Percentiles rank a stretch among this genome's conserved stretches.
phyloP scores from a whole-genome alignment of 2,113 vertebrate species.

The Pedionomus torquatus region DNA sequence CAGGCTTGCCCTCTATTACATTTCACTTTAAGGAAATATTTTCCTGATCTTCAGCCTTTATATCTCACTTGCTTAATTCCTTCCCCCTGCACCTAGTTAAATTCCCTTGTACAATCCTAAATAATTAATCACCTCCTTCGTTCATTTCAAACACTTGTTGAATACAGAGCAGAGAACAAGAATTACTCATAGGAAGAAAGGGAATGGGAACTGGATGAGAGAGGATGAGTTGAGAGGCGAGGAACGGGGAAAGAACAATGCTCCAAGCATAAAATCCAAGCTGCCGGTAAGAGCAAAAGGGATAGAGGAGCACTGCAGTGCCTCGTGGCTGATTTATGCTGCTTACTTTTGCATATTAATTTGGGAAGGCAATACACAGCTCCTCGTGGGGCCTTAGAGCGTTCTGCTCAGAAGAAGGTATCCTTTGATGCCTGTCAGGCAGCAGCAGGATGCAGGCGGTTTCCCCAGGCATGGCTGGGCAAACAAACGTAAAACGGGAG shows the following conservation, averaged over 20 bases:
- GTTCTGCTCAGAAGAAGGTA: not conserved
- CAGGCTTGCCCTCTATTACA: slow-evolving; percentile 34
- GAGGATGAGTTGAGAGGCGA: not conserved
- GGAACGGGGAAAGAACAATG: not conserved
- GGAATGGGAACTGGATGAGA: not conserved
- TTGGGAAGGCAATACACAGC: not conserved
- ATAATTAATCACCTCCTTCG: slow-evolving; percentile 50
- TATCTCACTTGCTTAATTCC: slow-evolving; percentile 55
- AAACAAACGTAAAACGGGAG: rapidly evolving
- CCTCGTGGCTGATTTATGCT: not conserved
- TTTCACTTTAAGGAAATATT: slow-evolving; percentile 65
- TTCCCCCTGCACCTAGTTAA: slow-evolving; percentile 48
- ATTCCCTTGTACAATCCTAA: slow-evolving; percentile 44
- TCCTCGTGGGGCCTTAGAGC: not conserved
- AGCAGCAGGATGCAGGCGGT: not conserved
- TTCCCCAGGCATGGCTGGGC: not conserved
- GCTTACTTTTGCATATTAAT: slow-evolving; percentile 45
- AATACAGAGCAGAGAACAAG: slow-evolving; percentile 43
- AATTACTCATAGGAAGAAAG: slow-evolving; percentile 6
- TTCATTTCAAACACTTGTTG: slow-evolving; percentile 53
- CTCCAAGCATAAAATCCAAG: slow-evolving; percentile 19
- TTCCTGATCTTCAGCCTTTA: slow-evolving; percentile 63
- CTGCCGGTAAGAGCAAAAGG: not conserved
- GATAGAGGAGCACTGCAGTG: not conserved
- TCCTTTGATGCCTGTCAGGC: slow-evolving; percentile 5